Percentiles rank a stretch among this genome's conserved stretches.
Evolutionary conservation across 1,140 invertebrate species (phyloP).

Genomic region (Pseudachorutes palmiensis): DNA sequence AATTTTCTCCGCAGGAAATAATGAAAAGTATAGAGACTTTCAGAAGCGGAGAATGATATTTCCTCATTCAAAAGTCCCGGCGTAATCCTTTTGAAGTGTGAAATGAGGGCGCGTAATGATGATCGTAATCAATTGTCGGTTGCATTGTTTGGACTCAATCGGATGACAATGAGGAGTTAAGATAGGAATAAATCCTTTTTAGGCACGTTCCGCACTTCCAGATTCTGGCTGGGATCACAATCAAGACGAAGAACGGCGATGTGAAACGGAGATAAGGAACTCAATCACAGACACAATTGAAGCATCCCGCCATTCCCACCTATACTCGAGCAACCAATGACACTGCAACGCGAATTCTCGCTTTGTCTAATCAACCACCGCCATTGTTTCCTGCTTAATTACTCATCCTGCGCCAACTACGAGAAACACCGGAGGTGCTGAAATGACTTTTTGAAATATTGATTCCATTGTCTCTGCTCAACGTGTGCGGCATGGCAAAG

Average conservation of each 20-base stretch:
- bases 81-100: slow-evolving; percentile 13
- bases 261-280: neutral
- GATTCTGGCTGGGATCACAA: neutral
- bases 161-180: neutral
- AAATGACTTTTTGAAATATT: neutral
- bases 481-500: neutral
- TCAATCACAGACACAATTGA: neutral
- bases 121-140: slow-evolving; percentile 12
- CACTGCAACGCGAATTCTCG: neutral
- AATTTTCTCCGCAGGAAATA: too few species aligned
- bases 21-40: too few species aligned
- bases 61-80: too few species aligned
- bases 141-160: slow-evolving; percentile 12
- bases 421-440: neutral
- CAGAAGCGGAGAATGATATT: too few species aligned
- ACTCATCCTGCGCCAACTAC: neutral
- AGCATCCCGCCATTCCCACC: neutral
- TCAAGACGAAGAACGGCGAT: neutral
- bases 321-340: neutral
- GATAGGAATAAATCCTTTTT: slow-evolving; percentile 2
- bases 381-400: slow-evolving; percentile 3
- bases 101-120: slow-evolving; percentile 10
- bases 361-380: neutral
- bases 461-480: neutral
- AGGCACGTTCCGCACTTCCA: slow-evolving; percentile 5